Percentiles rank a stretch among this genome's conserved stretches.
Evolutionary conservation across 1,140 invertebrate genomes (phyloP).

Genomic region (Sitodiplosis mosellana): DNA sequence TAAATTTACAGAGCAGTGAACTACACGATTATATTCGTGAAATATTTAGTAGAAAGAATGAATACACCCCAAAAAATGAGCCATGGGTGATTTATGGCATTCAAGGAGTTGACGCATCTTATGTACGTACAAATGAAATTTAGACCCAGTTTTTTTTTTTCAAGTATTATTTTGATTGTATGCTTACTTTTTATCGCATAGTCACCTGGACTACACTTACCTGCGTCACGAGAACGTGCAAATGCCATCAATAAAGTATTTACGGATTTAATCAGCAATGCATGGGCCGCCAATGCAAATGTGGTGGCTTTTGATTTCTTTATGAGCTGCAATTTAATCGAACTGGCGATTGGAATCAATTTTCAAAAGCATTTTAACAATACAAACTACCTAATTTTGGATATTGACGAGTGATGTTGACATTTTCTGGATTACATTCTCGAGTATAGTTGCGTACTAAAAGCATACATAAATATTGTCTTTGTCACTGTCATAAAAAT

Average conservation of each 20-base stretch:
- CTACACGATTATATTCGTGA: conserved; percentile 19
- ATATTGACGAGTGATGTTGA: no score
- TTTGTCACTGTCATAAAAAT: no score
- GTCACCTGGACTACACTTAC: conserved; percentile 8
- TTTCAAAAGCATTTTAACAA: conserved; percentile 13
- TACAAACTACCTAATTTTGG: no score
- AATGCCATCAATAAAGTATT: conserved; percentile 15
- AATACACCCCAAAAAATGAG: conserved; percentile 12
- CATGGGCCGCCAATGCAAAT: conserved; percentile 32
- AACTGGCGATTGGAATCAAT: conserved; percentile 28
- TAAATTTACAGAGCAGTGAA: conserved; percentile 16
- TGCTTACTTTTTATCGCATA: neutral
- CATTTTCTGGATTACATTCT: no score
- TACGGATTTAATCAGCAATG: conserved; percentile 15
- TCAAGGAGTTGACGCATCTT: neutral
- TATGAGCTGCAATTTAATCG: conserved; percentile 35
- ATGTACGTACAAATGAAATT: neutral
- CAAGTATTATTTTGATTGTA: neutral
- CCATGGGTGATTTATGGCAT: conserved; percentile 16
- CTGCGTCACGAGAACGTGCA: conserved; percentile 17
- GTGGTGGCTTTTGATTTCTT: conserved; percentile 40
- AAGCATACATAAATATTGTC: no score
- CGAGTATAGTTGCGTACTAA: no score
- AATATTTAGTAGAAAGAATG: conserved; percentile 15
- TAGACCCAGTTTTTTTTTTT: no score